These are phyloP conservation scores for Achatina immaculata DNA, from an alignment of 1,140 invertebrate genomes.

Conservation along the genomic window DNA sequence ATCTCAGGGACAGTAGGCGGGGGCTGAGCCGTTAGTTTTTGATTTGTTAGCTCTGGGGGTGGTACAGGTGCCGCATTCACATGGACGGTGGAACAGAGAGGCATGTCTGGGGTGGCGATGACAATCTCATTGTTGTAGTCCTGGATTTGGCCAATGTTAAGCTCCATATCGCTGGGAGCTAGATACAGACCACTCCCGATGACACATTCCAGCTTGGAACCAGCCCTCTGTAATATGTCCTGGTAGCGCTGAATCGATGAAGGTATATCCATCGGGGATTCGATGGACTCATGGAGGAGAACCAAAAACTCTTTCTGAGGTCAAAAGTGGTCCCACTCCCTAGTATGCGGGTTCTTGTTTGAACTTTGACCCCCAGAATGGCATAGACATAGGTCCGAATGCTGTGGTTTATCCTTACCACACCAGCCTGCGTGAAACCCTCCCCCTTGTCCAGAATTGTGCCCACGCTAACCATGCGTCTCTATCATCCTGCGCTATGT, in stretches of 20 bases:
- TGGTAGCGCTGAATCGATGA: background rate
- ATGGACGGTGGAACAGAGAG: background rate
- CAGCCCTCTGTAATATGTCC: background rate
- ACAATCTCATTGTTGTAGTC: slow-evolving; percentile 35
- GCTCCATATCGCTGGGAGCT: slow-evolving; percentile 31
- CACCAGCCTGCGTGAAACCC: slow-evolving; percentile 17
- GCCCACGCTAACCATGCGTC: background rate
- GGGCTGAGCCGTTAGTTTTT: no score
- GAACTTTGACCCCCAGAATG: slow-evolving; percentile 25
- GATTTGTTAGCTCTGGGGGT: no score
- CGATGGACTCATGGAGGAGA: background rate
- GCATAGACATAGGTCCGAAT: slow-evolving; percentile 33
- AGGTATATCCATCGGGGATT: background rate
- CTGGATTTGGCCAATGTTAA: slow-evolving; percentile 3
- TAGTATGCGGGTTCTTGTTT: background rate
- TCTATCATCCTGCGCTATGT: background rate
- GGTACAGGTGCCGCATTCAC: background rate
- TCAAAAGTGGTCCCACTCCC: background rate
- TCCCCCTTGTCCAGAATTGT: background rate
- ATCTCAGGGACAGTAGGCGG: no score
- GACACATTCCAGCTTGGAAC: background rate
- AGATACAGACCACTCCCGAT: slow-evolving; percentile 34
- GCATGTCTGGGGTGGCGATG: background rate
- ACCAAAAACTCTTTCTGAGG: background rate
- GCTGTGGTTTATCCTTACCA: slow-evolving; percentile 34